Percentiles rank a stretch among this genome's conserved stretches.
Conservation (phyloP, 2,888 invertebrate genomes). For the Piscicola geometra region DNA sequence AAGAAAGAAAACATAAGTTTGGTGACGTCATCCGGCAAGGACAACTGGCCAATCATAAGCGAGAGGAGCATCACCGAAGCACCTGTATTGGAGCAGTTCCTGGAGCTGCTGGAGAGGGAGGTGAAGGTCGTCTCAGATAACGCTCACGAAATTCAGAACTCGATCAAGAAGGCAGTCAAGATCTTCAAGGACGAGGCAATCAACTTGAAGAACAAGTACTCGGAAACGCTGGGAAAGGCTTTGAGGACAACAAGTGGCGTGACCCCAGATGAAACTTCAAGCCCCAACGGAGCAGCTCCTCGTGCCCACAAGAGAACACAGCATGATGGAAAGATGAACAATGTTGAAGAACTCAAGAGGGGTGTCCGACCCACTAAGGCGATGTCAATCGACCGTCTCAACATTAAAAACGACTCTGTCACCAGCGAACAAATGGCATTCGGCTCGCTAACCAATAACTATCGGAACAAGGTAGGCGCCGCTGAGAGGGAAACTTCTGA, state of each 20-base stretch:
- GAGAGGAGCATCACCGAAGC: not conserved
- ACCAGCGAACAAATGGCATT: not conserved
- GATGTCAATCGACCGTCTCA: not conserved
- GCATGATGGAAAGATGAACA: no score
- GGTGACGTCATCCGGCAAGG: not conserved
- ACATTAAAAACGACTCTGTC: not conserved
- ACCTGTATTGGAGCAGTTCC: conserved; percentile 17
- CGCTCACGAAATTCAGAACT: conserved; percentile 21
- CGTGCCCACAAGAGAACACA: not conserved
- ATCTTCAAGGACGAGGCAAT: conserved; percentile 29
- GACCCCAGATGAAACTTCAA: not conserved
- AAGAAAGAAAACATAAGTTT: not conserved
- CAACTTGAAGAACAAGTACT: conserved; percentile 21
- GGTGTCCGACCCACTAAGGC: not conserved
- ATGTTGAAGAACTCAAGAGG: no score
- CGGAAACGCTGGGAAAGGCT: conserved; percentile 14
- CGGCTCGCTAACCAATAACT: not conserved
- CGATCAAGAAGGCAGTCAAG: conserved; percentile 25
- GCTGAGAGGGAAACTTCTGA: not conserved
- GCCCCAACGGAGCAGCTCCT: not conserved
- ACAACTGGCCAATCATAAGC: not conserved
- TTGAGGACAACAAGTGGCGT: not conserved
- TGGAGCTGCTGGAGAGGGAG: conserved; percentile 23
- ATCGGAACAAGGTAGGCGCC: not conserved
- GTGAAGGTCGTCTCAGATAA: conserved; percentile 21